These are phyloP conservation scores for Cotesia vestalis DNA, from an alignment of 1,140 invertebrate genomes.

Conservation along the genomic window DNA sequence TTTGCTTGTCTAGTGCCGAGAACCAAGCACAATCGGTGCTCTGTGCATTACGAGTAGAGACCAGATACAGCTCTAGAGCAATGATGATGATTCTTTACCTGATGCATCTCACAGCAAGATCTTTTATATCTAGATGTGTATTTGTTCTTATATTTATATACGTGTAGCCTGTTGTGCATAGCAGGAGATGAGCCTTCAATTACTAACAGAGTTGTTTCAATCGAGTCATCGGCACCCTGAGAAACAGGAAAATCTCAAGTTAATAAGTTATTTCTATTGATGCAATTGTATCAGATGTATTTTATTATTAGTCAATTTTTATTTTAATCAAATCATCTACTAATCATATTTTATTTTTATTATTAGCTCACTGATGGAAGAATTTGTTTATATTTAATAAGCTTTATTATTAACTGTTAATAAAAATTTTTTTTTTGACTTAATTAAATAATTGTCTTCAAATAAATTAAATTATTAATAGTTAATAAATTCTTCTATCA, in stretches of 20 bases:
- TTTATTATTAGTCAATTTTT: not conserved
- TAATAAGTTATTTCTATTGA: not conserved
- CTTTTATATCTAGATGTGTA: too few species aligned
- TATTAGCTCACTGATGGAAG: too few species aligned
- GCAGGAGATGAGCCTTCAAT: slow-evolving; percentile 5
- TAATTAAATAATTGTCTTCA: too few species aligned
- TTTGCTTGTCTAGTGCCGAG: not conserved
- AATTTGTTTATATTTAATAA: too few species aligned
- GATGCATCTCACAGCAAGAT: not conserved
- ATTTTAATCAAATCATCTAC: too few species aligned
- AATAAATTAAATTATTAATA: too few species aligned
- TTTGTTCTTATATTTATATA: too few species aligned
- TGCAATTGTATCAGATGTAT: not conserved
- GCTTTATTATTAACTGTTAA: too few species aligned
- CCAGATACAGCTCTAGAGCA: not conserved
- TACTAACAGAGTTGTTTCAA: not conserved
- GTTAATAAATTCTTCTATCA: too few species aligned
- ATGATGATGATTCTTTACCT: slow-evolving; percentile 3
- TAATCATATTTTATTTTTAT: too few species aligned
- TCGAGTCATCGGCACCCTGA: slow-evolving; percentile 8
- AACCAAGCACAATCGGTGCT: not conserved
- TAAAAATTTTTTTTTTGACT: too few species aligned
- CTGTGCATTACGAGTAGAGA: not conserved
- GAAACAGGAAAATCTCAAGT: not conserved
- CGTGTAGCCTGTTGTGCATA: not conserved